A percentile compares a stretch with the other conserved stretches of the same genome.
Conservation (phyloP, 2,113 vertebrate genomes). For the Myiozetetes cayanensis region DNA sequence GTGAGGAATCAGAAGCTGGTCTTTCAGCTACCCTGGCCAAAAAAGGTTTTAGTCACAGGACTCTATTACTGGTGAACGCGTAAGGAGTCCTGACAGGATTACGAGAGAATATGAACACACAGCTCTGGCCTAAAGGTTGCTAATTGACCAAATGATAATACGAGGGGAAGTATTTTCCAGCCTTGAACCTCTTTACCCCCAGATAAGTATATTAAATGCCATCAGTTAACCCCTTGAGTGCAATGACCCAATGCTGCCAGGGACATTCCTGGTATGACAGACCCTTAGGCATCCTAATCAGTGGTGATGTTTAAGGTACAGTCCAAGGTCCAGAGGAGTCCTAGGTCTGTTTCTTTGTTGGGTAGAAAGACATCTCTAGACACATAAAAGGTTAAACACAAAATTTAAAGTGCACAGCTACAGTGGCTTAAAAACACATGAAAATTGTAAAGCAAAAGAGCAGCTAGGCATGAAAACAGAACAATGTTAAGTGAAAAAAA, state of each 20-base stretch:
- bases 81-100: conserved; percentile 75
- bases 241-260: conserved; percentile 49
- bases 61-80: conserved; percentile 45
- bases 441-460: background rate
- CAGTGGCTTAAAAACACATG: background rate
- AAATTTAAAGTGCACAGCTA: background rate
- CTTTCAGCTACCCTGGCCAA: conserved; percentile 51
- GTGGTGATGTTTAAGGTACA: background rate
- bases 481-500: background rate
- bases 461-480: background rate
- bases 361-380: background rate
- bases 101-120: conserved; percentile 49
- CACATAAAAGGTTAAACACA: background rate
- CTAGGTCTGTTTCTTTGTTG: background rate
- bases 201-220: conserved; percentile 70
- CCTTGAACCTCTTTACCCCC: conserved; percentile 46
- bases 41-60: conserved; percentile 60
- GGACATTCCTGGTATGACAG: background rate
- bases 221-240: conserved; percentile 64
- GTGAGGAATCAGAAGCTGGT: conserved; percentile 55
- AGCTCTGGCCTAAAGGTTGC: conserved; percentile 71
- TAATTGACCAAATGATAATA: conserved; percentile 66
- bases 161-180: conserved; percentile 57
- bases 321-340: background rate
- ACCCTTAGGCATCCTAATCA: background rate